Percentiles rank a stretch among this genome's conserved stretches.
These are phyloP conservation scores for Heliconius aoede DNA, from an alignment of 2,888 invertebrate genomes.

Conservation along the genomic window DNA sequence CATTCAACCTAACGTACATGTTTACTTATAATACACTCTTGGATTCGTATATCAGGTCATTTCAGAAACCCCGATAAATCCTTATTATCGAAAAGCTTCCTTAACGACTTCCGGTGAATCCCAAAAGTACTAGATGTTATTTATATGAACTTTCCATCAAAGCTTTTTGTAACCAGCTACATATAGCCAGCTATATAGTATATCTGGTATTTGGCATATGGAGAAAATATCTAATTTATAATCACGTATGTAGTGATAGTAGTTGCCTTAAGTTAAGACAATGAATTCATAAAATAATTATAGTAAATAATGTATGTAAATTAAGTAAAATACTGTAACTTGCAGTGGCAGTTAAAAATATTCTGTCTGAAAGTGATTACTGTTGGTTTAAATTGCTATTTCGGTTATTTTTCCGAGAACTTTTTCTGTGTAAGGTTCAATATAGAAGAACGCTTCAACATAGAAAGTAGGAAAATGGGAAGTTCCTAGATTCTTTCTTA, in stretches of 20 bases:
- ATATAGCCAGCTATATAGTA: not conserved
- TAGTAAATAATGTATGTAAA: not conserved
- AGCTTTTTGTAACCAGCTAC: no score
- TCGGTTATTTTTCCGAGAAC: no score
- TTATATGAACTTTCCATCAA: slow-evolving; percentile 11
- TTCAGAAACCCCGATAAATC: not conserved
- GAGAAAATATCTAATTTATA: not conserved
- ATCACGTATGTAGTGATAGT: not conserved
- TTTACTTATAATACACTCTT: not conserved
- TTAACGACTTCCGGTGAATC: slow-evolving; percentile 6
- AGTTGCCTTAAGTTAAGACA: not conserved
- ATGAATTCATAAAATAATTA: not conserved
- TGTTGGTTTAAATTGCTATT: no score
- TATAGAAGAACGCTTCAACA: no score
- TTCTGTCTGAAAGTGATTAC: no score
- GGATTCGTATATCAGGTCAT: not conserved
- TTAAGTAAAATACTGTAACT: not conserved
- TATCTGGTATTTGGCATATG: not conserved
- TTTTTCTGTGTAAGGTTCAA: no score
- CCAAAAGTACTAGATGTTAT: not conserved
- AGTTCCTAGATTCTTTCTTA: no score
- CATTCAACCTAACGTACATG: not conserved
- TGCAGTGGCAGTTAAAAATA: not conserved
- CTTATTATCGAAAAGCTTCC: slow-evolving; percentile 11
- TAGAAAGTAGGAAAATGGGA: no score